These are phyloP conservation scores for Unio pictorum DNA, from an alignment of 2,888 invertebrate species.

Conservation along the genomic window DNA sequence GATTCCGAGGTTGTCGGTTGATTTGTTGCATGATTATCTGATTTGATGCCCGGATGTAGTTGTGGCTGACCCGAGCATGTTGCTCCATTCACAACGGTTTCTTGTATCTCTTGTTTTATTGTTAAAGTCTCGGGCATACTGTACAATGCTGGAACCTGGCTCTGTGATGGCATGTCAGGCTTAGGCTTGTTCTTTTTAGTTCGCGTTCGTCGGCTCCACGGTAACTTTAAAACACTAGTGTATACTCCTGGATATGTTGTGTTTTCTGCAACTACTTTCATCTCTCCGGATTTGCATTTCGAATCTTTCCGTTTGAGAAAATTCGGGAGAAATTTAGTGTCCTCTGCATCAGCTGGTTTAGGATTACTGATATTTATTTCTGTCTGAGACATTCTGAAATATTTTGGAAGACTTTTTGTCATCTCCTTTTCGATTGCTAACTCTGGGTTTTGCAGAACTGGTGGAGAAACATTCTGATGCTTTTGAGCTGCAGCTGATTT, in stretches of 20 bases:
- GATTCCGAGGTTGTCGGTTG: conserved; percentile 33
- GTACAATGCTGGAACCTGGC: conserved; percentile 4
- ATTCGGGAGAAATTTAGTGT: not conserved
- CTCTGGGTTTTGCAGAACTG: too few relatives aligned
- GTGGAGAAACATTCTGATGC: too few relatives aligned
- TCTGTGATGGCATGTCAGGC: not conserved
- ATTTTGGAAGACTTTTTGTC: conserved; percentile 5
- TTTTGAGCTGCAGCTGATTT: too few relatives aligned
- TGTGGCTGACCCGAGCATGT: conserved; percentile 6
- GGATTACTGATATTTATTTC: too few relatives aligned
- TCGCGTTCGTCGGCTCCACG: conserved; percentile 60
- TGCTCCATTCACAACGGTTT: not conserved
- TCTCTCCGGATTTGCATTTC: conserved; percentile 33
- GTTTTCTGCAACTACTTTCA: conserved; percentile 60
- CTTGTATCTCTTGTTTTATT: conserved; percentile 2
- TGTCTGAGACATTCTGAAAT: conserved; percentile 7
- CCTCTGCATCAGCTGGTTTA: not conserved
- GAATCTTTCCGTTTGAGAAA: not conserved
- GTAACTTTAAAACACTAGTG: conserved; percentile 62
- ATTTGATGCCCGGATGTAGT: conserved; percentile 1
- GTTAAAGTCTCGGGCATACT: not conserved
- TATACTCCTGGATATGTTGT: conserved; percentile 59
- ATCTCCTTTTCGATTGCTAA: too few relatives aligned
- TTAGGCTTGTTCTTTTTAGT: conserved; percentile 44
- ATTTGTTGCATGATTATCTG: not conserved